A percentile compares a stretch with the other conserved stretches of the same genome.
Evolutionary conservation across 2,113 vertebrate species (phyloP).

Genomic region (Vombatus ursinus): DNA sequence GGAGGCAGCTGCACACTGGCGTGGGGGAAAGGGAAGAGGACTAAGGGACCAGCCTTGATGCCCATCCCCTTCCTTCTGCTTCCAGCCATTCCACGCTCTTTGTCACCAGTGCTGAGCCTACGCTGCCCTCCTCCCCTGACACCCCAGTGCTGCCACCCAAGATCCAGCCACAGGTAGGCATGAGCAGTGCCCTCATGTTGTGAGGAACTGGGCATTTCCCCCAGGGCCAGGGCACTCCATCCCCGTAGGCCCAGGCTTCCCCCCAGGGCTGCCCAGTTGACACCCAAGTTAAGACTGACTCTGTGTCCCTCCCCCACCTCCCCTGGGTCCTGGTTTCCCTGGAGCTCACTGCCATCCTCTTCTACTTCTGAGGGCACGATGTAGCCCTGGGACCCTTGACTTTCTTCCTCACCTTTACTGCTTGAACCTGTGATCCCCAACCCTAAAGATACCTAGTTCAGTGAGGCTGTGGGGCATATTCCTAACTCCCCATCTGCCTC

Average conservation of each 20-base stretch:
- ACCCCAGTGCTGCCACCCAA: constrained; percentile 49
- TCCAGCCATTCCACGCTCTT: constrained; percentile 73
- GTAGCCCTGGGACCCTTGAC: not conserved
- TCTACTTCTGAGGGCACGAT: not conserved
- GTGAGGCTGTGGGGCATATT: too few relatives aligned
- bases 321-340: not conserved
- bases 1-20: not conserved
- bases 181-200: not conserved
- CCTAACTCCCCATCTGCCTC: not conserved
- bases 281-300: not conserved
- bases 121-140: constrained; percentile 68
- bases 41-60: not conserved
- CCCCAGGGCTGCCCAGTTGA: not conserved
- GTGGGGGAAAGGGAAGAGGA: not conserved
- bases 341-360: not conserved
- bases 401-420: not conserved
- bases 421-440: not conserved
- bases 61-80: constrained; percentile 2
- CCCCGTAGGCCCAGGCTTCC: too few relatives aligned
- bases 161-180: constrained; percentile 78
- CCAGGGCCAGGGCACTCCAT: not conserved
- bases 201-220: too few relatives aligned
- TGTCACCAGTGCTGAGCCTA: constrained; percentile 14
- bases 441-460: not conserved
- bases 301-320: not conserved